Evolutionary conservation across 2,888 invertebrate genomes (phyloP), one percentile per base, ranked within the genome.

Genomic region (Acanthoscelides obtectus): DNA sequence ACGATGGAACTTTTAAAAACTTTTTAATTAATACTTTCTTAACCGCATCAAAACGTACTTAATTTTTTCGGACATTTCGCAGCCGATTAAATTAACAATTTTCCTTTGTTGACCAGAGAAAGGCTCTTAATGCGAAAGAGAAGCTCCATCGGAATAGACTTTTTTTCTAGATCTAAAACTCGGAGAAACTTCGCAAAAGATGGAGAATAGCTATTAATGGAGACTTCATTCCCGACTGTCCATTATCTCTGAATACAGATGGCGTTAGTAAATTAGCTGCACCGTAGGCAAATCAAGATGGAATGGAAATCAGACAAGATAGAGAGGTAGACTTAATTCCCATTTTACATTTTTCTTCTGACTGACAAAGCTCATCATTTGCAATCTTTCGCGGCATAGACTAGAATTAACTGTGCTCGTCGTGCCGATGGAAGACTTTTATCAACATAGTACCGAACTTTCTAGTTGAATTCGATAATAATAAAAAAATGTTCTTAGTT

Each of bases 1-100:
- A 73, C 45, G 75, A 76, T 72, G 74, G 74, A 73, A 77, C 75
- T 74, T 73, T 75, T 73, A 74, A 75, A 70, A 75, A 77, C 75
- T 77, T 79, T 78, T 78, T 77, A 78, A 78, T 77, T 77, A 78
- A 79, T 78, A 76, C 76, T 76, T 77, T 77, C 75, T 78, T 79
- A 77, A 79, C 78, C 73, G 73, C 74, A 74, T 77, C 73, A 75
- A 77, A 73, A 71, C 71, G 73, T 72, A 74, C 72, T 71, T 66
- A 67, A 72, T 71, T 72, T 71, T 45, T 72, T 68, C 19, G 68
- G 68, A 71, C 67, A 74, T 73, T 73, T 71, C 67, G 71, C 71
- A 69, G 72, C 65, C 74, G 73, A 73, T 73, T 73, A 71, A 75
- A 74, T 75, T 72, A 72, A 68, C 73, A 72, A 75, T 74, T 71